Conservation (phyloP, 2,888 invertebrate species). For the Gnatocerus cornutus region DNA sequence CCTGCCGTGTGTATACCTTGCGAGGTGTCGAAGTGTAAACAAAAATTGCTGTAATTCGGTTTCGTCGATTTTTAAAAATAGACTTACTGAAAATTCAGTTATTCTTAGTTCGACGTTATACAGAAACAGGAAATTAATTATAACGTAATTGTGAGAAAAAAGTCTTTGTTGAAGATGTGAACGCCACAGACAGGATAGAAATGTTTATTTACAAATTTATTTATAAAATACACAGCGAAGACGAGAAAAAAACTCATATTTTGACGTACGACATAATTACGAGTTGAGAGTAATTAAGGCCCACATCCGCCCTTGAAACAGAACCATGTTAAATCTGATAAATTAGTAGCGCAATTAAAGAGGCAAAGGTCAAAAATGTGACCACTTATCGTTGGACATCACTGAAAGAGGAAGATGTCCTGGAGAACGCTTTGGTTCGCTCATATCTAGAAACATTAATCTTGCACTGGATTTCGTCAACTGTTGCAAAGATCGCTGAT, state of each 20-base stretch:
- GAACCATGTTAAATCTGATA: slow-evolving; percentile 47
- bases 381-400: slow-evolving; percentile 25
- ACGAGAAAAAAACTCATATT: not conserved
- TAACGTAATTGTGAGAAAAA: slow-evolving; percentile 50
- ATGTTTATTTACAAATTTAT: slow-evolving; percentile 9
- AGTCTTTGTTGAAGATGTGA: slow-evolving; percentile 13
- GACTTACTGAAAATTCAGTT: slow-evolving; percentile 17
- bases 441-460: not conserved
- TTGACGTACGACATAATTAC: slow-evolving; percentile 17
- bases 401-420: slow-evolving; percentile 5
- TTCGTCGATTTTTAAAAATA: slow-evolving; percentile 26
- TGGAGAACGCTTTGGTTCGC: not conserved
- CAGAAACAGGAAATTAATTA: slow-evolving; percentile 55
- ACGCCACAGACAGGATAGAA: slow-evolving; percentile 1
- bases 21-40: slow-evolving; percentile 13
- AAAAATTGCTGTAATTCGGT: slow-evolving; percentile 5
- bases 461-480: slow-evolving; percentile 21
- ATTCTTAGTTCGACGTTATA: slow-evolving; percentile 38
- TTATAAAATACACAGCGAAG: not conserved
- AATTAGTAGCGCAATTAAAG: slow-evolving; percentile 43
- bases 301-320: slow-evolving; percentile 44
- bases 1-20: slow-evolving; percentile 21
- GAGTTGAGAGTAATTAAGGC: slow-evolving; percentile 31
- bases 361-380: slow-evolving; percentile 48
- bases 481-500: slow-evolving; percentile 3